phyloP scores from a whole-genome alignment of 2,888 invertebrate species.

The Netelia fuscicornis region DNA sequence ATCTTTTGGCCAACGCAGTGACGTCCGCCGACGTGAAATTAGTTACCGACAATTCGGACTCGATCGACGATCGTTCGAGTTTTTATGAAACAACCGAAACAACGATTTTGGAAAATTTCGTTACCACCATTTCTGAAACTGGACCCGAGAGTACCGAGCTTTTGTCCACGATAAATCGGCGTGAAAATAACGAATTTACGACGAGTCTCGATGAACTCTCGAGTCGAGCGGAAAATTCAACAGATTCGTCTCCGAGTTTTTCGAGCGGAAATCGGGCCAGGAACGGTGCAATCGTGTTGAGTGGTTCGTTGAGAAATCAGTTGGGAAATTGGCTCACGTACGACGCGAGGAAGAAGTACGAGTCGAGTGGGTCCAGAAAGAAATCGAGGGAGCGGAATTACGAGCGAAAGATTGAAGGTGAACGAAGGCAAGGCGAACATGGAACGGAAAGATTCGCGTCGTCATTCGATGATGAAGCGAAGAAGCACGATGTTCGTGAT shows the following conservation, averaged over 20 bases:
- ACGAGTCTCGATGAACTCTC: constrained; percentile 38
- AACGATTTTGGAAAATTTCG: constrained; percentile 15
- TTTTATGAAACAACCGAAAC: neutral
- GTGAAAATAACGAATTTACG: constrained; percentile 20
- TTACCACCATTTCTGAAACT: neutral
- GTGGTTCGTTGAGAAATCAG: constrained; percentile 64
- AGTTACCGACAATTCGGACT: neutral
- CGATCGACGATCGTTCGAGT: neutral
- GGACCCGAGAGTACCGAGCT: neutral
- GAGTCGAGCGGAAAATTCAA: constrained; percentile 40
- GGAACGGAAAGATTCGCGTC: constrained; percentile 13
- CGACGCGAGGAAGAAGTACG: constrained; percentile 34
- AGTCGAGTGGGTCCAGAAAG: constrained; percentile 1
- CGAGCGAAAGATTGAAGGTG: constrained; percentile 39
- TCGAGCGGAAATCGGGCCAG: constrained; percentile 50
- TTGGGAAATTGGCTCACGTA: constrained; percentile 61
- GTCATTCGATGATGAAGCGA: constrained; percentile 17
- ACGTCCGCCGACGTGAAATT: neutral
- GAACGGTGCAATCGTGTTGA: constrained; percentile 57
- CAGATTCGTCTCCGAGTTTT: constrained; percentile 56
- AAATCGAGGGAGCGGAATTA: constrained; percentile 26
- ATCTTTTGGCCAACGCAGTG: constrained; percentile 25
- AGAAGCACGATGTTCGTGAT: constrained; percentile 41
- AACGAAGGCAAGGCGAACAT: constrained; percentile 11
- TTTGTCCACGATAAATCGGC: constrained; percentile 13